Conservation (phyloP, 2,797 vertebrate species). For the Malacoraja senta region DNA sequence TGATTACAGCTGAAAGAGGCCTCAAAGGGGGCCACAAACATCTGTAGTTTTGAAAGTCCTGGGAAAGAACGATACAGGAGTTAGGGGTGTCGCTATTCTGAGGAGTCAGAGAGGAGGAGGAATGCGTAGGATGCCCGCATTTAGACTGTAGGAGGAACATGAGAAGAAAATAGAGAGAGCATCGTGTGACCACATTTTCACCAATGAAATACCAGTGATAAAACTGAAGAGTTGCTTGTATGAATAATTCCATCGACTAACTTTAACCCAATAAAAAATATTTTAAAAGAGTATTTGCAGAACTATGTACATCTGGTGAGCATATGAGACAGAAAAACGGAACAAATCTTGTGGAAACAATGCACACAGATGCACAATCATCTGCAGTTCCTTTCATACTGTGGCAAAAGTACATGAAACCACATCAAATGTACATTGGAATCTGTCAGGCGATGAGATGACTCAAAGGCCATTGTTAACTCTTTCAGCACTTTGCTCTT, state of each 20-base stretch:
- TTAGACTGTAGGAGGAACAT: not conserved
- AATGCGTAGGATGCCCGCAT: not conserved
- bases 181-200: not conserved
- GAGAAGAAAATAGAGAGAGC: not conserved
- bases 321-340: conserved; percentile 4
- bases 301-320: not conserved
- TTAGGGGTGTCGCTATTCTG: not conserved
- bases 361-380: conserved; percentile 9
- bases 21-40: not conserved
- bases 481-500: not conserved
- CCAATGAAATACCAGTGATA: not conserved
- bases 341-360: not conserved
- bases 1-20: not conserved
- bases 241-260: not conserved
- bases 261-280: not conserved
- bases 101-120: not conserved
- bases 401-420: conserved; percentile 24
- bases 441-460: not conserved
- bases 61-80: not conserved
- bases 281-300: not conserved
- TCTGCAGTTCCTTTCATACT: conserved; percentile 20
- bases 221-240: not conserved
- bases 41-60: not conserved
- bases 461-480: not conserved
- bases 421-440: not conserved